Conservation (phyloP, 2,797 vertebrate genomes). For the Platyrinchus mystaceus region DNA sequence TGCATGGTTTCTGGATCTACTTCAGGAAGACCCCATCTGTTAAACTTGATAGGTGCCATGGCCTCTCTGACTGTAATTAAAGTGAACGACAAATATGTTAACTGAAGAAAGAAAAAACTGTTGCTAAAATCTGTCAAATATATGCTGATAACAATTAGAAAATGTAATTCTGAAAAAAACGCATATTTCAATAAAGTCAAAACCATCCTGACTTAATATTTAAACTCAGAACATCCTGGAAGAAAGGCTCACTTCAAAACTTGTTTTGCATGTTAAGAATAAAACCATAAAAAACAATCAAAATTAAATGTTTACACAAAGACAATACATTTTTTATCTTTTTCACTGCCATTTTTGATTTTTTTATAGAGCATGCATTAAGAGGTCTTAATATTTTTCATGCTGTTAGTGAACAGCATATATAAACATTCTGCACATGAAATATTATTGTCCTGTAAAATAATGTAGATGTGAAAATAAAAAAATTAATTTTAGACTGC, state of each 20-base stretch:
- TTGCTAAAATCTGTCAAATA: background rate
- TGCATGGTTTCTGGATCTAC: conserved; percentile 90
- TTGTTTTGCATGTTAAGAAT: background rate
- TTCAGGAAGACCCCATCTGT: conserved; percentile 89
- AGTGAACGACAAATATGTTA: background rate
- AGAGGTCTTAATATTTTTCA: background rate
- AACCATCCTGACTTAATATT: background rate
- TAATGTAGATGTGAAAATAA: background rate
- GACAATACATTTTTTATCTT: background rate
- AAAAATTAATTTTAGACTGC: background rate
- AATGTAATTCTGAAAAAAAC: background rate
- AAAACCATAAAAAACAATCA: background rate
- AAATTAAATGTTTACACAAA: background rate
- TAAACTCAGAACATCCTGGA: background rate
- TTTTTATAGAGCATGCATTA: background rate
- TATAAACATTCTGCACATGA: background rate
- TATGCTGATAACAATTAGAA: background rate
- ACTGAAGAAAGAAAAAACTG: background rate
- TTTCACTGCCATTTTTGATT: background rate
- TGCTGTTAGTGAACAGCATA: background rate
- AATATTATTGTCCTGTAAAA: background rate
- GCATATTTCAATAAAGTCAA: background rate
- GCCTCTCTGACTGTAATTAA: conserved; percentile 84
- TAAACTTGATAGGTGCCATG: conserved; percentile 88
- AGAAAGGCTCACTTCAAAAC: background rate